Evolutionary conservation across 2,888 invertebrate genomes (phyloP), one percentile per base, ranked within the genome.

Genomic region (Lycocerus yunnanus): DNA sequence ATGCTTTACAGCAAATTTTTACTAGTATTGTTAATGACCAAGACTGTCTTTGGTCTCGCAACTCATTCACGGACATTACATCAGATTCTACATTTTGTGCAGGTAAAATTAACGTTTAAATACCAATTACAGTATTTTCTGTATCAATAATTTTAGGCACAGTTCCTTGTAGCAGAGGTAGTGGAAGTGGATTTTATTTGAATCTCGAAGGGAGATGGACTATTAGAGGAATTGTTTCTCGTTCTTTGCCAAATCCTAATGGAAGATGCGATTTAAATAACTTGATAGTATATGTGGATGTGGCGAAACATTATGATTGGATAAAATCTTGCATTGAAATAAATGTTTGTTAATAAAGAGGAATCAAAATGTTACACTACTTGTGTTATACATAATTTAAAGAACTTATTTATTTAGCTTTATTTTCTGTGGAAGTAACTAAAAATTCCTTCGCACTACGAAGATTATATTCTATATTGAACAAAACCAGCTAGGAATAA

Each of bases 1-100:
- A 0, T 88, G 88, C n/a, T 70, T 90, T 91, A 0, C 87, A 88
- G 11, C 87, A 89, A 84, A 88, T 88, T 3, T 86, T 84, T 9
- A 82, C 90, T 63, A 90, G 90, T 0, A 86, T 92, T 1, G 90
- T 91, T 27, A 88, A 89, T 78, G 88, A 90, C 67, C 87, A 87
- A 5, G 87, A 86, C 14, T 92, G 91, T 81, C 86, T 89, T 11
- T 88, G 89, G 74, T 90, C 89, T 77, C 88, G 88, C 18, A 80
- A 85, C 0, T 87, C 87, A 59, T 82, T 78, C 72, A 65, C 68
- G 1, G 72, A 76, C 8, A 77, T 81, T 60, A 88, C 87, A 0
- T 89, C 89, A 1, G 83, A 88, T 15, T 90, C 86, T 18, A 92
- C 92, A 0, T 88, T 92, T 61, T 93, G 92, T 82, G 92, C 92